These are phyloP conservation scores for Bicyclus anynana DNA, from an alignment of 1,140 invertebrate species.

Conservation along the genomic window DNA sequence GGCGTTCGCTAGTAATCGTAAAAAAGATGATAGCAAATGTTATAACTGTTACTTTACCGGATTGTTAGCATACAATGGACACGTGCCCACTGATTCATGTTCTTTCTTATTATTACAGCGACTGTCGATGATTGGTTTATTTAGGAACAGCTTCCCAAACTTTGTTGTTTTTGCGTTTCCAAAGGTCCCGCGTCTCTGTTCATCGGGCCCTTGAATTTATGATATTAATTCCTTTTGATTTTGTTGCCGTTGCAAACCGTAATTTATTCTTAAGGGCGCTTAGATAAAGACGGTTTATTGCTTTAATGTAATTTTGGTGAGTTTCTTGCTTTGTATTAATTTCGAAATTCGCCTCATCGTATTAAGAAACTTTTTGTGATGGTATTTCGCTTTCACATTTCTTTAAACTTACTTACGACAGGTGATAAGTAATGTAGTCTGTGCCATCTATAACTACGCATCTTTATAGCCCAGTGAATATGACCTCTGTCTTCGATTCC, in stretches of 20 bases:
- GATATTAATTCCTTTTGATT: slow-evolving; percentile 28
- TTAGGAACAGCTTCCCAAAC: slow-evolving; percentile 13
- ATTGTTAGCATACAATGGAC: background rate
- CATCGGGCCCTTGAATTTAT: slow-evolving; percentile 18
- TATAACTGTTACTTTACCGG: too few relatives aligned
- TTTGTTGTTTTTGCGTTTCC: slow-evolving; percentile 16
- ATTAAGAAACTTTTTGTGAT: background rate
- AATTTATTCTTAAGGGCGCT: slow-evolving; percentile 19
- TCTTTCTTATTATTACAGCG: slow-evolving; percentile 1
- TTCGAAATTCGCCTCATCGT: background rate
- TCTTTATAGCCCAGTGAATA: too few relatives aligned
- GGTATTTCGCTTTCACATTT: background rate
- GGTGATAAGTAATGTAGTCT: too few relatives aligned
- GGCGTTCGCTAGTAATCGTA: too few relatives aligned
- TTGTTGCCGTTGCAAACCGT: slow-evolving; percentile 25
- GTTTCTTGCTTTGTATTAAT: background rate
- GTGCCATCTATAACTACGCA: too few relatives aligned
- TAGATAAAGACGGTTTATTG: slow-evolving; percentile 6
- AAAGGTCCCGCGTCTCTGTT: slow-evolving; percentile 4
- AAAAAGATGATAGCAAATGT: too few relatives aligned
- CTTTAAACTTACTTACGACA: too few relatives aligned
- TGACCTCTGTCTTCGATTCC: too few relatives aligned
- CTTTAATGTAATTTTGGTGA: background rate
- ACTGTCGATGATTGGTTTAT: slow-evolving; percentile 23
- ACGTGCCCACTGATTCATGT: background rate